Evolutionary conservation across 2,113 vertebrate genomes (phyloP).

Genomic region (Cavia aperea): DNA sequence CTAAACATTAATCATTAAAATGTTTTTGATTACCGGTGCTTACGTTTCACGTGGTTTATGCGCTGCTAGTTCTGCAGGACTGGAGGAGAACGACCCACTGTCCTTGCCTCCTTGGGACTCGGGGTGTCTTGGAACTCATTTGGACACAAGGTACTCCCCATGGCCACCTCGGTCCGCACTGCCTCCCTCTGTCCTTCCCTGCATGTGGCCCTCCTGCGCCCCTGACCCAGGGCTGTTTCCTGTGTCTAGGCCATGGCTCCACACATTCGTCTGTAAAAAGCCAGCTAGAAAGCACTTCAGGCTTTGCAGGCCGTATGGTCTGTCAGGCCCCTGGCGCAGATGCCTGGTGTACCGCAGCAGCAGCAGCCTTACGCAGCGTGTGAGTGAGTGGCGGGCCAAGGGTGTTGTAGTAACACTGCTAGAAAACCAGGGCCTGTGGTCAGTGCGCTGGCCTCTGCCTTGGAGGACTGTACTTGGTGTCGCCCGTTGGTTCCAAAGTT

Average conservation of each 20-base stretch:
- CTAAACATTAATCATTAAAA: slow-evolving; percentile 82
- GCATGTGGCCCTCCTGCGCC: no score
- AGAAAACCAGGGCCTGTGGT: not conserved
- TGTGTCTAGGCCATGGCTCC: not conserved
- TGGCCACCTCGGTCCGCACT: not conserved
- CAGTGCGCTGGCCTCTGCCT: not conserved
- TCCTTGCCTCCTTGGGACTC: not conserved
- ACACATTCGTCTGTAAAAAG: not conserved
- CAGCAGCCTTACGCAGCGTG: not conserved
- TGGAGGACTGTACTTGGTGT: not conserved
- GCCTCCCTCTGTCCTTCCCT: not conserved
- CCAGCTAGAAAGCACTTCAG: not conserved
- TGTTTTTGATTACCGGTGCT: slow-evolving; percentile 77
- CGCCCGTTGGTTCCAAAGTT: not conserved
- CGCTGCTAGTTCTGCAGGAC: not conserved
- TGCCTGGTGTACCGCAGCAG: not conserved
- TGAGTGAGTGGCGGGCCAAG: not conserved
- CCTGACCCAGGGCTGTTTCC: not conserved
- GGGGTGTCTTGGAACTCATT: not conserved
- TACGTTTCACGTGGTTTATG: slow-evolving; percentile 55
- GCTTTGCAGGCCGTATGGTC: not conserved
- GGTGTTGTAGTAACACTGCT: no score
- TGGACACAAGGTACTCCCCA: no score
- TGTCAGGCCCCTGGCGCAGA: not conserved
- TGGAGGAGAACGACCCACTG: not conserved